Evolutionary conservation across 2,113 vertebrate genomes (phyloP), one percentile per base, ranked within the genome.

Genomic region (Potamarius usumacintae): DNA sequence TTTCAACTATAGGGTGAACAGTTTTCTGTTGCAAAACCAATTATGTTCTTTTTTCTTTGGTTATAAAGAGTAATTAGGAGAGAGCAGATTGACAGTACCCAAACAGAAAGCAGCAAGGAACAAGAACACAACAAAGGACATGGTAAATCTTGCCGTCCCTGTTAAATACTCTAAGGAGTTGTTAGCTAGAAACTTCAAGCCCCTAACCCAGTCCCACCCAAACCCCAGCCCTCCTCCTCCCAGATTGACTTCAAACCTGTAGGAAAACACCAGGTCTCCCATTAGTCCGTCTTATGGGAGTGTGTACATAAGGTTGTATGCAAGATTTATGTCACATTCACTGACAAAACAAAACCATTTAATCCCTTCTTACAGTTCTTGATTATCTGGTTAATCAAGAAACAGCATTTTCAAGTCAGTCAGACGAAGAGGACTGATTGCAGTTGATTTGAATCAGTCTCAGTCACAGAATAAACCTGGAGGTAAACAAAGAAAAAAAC

Each of bases 311-410:
- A 17, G 10, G 42, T 76, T 76, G 48, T 4, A 76, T 52, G 22
- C 22, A 8, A 74, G 71, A n/a, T 14, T 11, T 65, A 30, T 42
- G 58, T 65, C 71, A 53, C 17, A 78, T 14, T 65, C 42, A 11
- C 71, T 60, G 7, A 72, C 8, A 0, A 18, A 12, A 77, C 30
- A 34, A 65, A 85, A 27, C 42, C 9, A 76, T 58, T 52, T 85
- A 6, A 48, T 62, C 25, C 57, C 42, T n/a, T 63, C 69, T 63
- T 60, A 2, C 42, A 52, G 57, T 4, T 79, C 74, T 63, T 30
- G 42, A 86, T 77, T 62, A 85, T 57, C 58, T 65, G 48, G 14
- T n/a, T 65, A 86, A 86, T 86, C 74, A 85, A 65, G 48, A 78
- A 22, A 50, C 14, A 77, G 34, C 9, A 12, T 57, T 57, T 82